Evolutionary conservation across 1,140 invertebrate species (phyloP).

Genomic region (Lerema accius): DNA sequence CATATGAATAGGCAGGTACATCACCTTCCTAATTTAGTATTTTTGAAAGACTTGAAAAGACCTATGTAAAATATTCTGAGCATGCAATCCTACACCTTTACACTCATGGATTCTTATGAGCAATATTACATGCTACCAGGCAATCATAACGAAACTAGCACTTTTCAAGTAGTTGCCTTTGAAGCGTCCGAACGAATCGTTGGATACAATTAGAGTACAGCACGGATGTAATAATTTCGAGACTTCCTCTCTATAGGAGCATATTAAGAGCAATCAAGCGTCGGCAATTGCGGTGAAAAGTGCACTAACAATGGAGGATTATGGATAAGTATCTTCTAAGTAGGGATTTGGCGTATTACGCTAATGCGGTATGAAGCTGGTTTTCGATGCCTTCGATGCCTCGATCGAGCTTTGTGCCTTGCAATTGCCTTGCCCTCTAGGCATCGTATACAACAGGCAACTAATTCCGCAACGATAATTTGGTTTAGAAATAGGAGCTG

Average conservation of each 20-base stretch:
- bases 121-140: background rate
- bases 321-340: slow-evolving; percentile 41
- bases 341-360: slow-evolving; percentile 37
- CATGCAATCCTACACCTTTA: no score
- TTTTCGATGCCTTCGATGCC: no score
- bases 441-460: background rate
- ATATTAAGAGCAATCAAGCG: slow-evolving; percentile 52
- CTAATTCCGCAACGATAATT: no score
- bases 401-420: no score
- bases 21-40: no score
- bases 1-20: no score
- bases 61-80: no score
- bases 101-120: background rate
- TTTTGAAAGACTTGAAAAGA: no score
- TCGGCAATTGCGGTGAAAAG: slow-evolving; percentile 45
- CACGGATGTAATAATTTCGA: slow-evolving; percentile 58
- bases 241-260: slow-evolving; percentile 47
- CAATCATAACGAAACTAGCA: slow-evolving; percentile 8
- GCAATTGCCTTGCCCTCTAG: no score
- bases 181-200: slow-evolving; percentile 36
- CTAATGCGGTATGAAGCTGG: slow-evolving; percentile 47
- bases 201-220: slow-evolving; percentile 45
- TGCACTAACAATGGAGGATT: slow-evolving; percentile 41
- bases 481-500: no score
- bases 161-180: slow-evolving; percentile 44